These are phyloP conservation scores for Gnathonemus echidnorhynchus DNA, from an alignment of 2,113 vertebrate species.

Conservation along the genomic window DNA sequence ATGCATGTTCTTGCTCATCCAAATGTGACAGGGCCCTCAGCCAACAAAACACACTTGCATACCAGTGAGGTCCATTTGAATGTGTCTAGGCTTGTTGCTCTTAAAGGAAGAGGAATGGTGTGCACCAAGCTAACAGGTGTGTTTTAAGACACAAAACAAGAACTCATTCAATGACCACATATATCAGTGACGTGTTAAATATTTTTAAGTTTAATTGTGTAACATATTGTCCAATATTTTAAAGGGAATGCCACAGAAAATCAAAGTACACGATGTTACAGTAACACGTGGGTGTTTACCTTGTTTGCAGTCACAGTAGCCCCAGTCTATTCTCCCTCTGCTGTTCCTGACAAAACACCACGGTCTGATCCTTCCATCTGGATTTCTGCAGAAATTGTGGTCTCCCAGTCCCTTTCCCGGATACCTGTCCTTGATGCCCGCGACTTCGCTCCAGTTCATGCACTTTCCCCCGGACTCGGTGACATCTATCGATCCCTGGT, in stretches of 20 bases:
- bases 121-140: neutral
- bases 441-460: slow-evolving; percentile 70
- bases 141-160: neutral
- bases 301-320: slow-evolving; percentile 73
- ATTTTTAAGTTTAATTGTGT: neutral
- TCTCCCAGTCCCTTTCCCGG: slow-evolving; percentile 60
- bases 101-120: neutral
- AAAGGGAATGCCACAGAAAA: neutral
- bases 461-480: slow-evolving; percentile 69
- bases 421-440: slow-evolving; percentile 58
- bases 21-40: neutral
- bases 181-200: neutral
- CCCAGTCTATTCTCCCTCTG: slow-evolving; percentile 69
- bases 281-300: slow-evolving; percentile 55
- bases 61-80: slow-evolving; percentile 15
- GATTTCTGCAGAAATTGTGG: slow-evolving; percentile 72
- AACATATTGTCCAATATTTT: neutral
- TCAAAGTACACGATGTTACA: neutral
- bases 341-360: slow-evolving; percentile 71
- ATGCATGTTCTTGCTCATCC: neutral
- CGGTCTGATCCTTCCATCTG: slow-evolving; percentile 67
- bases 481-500: slow-evolving; percentile 61
- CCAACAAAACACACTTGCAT: neutral
- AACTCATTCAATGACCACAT: neutral
- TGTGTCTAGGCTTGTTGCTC: slow-evolving; percentile 32